These are phyloP conservation scores for Eremophila alpestris DNA, from an alignment of 2,797 vertebrate genomes.

Conservation along the genomic window DNA sequence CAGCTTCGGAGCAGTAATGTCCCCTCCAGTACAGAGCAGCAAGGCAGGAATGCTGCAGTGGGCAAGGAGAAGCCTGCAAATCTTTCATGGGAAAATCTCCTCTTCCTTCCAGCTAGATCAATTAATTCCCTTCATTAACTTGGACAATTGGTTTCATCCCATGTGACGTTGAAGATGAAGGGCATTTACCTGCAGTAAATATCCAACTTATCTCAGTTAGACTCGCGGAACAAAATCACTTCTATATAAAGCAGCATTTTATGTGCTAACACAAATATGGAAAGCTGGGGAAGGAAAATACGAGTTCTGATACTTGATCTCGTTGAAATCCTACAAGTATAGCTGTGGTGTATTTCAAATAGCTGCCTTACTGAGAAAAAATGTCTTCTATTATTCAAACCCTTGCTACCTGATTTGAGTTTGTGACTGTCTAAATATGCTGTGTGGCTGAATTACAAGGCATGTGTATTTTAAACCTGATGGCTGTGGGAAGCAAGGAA, in stretches of 20 bases:
- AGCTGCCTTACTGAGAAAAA: background rate
- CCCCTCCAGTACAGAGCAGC: rapidly evolving
- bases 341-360: background rate
- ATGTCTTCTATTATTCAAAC: background rate
- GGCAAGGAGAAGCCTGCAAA: background rate
- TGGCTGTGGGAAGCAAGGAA: conserved; percentile 16
- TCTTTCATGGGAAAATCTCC: background rate
- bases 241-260: background rate
- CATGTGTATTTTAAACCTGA: background rate
- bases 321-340: background rate
- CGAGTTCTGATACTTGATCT: background rate
- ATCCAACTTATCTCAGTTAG: background rate
- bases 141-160: background rate
- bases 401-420: conserved; percentile 13
- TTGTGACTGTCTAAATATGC: conserved; percentile 1
- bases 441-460: conserved; percentile 5
- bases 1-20: background rate
- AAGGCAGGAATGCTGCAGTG: background rate
- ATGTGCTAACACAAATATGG: background rate
- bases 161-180: background rate
- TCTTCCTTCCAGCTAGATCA: background rate
- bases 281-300: conserved; percentile 12
- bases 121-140: background rate
- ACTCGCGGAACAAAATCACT: background rate
- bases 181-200: too few species aligned